Percentiles rank a stretch among this genome's conserved stretches.
phyloP scores from a whole-genome alignment of 2,888 invertebrate genomes.

The Plebejus anna region DNA sequence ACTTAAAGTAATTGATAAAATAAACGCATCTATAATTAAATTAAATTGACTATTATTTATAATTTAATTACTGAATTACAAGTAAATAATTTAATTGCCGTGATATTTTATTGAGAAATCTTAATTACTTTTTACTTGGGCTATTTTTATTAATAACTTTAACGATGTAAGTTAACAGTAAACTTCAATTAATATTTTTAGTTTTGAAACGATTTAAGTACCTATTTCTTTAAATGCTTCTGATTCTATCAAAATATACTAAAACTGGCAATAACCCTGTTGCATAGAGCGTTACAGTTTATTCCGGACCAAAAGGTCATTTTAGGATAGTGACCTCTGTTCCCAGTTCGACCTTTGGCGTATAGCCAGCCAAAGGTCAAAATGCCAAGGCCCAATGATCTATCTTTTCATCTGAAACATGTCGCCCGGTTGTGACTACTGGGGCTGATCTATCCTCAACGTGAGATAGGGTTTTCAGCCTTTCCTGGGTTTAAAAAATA shows the following conservation, averaged over 20 bases:
- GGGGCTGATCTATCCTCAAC: neutral
- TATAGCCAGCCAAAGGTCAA: neutral
- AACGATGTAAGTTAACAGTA: neutral
- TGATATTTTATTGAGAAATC: slow-evolving; percentile 1
- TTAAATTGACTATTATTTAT: neutral
- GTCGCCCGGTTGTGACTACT: no score
- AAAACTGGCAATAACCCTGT: neutral
- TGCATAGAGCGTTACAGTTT: neutral
- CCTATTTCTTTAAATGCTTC: no score
- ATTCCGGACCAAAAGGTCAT: neutral
- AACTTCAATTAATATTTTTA: neutral
- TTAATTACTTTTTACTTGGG: neutral
- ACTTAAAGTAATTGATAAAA: slow-evolving; percentile 2
- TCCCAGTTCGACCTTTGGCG: neutral
- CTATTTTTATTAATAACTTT: neutral
- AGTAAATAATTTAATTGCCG: neutral
- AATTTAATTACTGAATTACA: slow-evolving; percentile 3
- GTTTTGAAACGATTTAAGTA: neutral
- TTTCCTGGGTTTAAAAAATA: neutral
- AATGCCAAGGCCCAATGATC: neutral
- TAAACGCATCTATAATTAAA: neutral
- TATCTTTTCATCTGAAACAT: neutral
- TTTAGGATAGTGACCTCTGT: neutral
- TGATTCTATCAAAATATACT: no score
- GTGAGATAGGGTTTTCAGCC: neutral